phyloP scores from a whole-genome alignment of 2,113 vertebrate genomes.

The Xenopus tropicalis region UCB_Xtro_10.0 CM004446.2:150571501-150572000 shows the following conservation, averaged over 20 bases:
- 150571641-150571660: conserved; percentile 63
- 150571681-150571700: conserved; percentile 57
- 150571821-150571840: no score
- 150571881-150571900: no score
- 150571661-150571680: conserved; percentile 66
- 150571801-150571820: not conserved
- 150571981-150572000: conserved; percentile 74
- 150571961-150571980: conserved; percentile 64
- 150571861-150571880: no score
- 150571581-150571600: conserved; percentile 99
- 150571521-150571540: conserved; percentile 94
- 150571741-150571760: conserved; percentile 15
- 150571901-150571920: no score
- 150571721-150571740: not conserved
- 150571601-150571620: conserved; percentile 95
- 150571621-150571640: conserved; percentile 70
- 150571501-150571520: conserved; percentile 98
- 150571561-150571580: conserved; percentile 97
- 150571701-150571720: not conserved
- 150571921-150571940: conserved; percentile 58
- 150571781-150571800: conserved; percentile 64
- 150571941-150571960: conserved; percentile 62
- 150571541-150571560: conserved; percentile 96
- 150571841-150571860: no score
- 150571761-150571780: conserved; percentile 57